Evolutionary conservation across 1,140 invertebrate genomes (phyloP), one percentile per base, ranked within the genome.

Genomic region (Drosophila grimshawi): DNA sequence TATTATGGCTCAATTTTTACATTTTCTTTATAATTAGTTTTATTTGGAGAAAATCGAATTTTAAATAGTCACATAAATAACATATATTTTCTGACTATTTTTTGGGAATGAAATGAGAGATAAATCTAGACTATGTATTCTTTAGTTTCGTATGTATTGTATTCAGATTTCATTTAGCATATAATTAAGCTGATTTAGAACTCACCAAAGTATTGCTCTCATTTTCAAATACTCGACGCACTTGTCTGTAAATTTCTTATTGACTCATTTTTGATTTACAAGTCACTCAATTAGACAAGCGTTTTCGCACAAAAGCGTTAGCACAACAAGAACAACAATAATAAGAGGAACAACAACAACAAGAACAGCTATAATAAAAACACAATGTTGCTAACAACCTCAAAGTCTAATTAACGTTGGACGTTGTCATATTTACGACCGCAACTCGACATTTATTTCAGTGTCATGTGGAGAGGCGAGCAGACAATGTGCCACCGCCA

Each of bases 371-470:
- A 66, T 35, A 48, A 32, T 43, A n/a, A 29, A 3, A 64, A 43
- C 55, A 52, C 32, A 51, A 65, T 19, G 45, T 46, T 52, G 53
- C 53, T 60, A 64, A 61, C 66, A 66, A 81, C 53, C 66, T 70
- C 65, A 65, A 41, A 43, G 63, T 62, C 59, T 72, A 78, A 86
- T 86, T 86, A 86, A 60, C 69, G 59, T 11, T 67, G 29, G 60
- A 49, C 53, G 35, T 30, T 49, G 60, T 53, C 73, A 64, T 72
- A 71, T 86, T 86, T 86, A 86, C 60, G 81, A 67, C 78, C 62
- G 48, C 66, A 52, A 43, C 61, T 61, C 59, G 65, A 66, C 64
- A 46, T 62, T 69, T 62, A 77, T 62, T 60, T 29, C 46, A 65
- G 39, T 67, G 48, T 45, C 64, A 59, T 51, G 27, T 48, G 8